Percentiles rank a stretch among this genome's conserved stretches.
These are phyloP conservation scores for Thecophora atra DNA, from an alignment of 2,888 invertebrate genomes.

Conservation along the genomic window DNA sequence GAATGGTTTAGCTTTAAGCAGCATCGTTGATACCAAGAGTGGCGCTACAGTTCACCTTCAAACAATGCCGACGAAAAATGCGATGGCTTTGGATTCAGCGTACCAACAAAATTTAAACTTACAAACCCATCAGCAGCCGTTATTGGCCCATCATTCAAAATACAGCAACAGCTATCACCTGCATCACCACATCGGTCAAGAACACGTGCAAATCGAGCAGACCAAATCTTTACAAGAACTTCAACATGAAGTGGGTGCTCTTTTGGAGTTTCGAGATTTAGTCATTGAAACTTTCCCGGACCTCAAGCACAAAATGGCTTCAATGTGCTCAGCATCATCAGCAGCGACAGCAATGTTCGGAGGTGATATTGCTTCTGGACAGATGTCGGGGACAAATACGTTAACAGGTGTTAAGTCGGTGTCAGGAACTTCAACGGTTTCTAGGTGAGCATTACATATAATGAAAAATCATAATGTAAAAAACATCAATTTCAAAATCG, in stretches of 20 bases:
- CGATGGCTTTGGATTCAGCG: conserved; percentile 43
- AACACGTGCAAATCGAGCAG: conserved; percentile 79
- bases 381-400: conserved; percentile 52
- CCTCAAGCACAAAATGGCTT: conserved; percentile 86
- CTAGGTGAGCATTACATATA: conserved; percentile 51
- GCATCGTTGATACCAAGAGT: conserved; percentile 44
- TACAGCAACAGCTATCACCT: conserved; percentile 58
- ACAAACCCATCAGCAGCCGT: conserved; percentile 54
- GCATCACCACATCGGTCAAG: conserved; percentile 70
- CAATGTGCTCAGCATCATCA: conserved; percentile 68
- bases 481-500: not conserved
- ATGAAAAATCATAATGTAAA: not conserved
- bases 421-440: conserved; percentile 63
- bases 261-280: conserved; percentile 91
- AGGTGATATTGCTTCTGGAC: conserved; percentile 38
- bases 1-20: conserved; percentile 80
- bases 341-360: conserved; percentile 47
- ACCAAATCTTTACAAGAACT: conserved; percentile 91
- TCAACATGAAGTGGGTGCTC: conserved; percentile 91
- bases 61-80: conserved; percentile 33
- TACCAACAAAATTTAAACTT: conserved; percentile 57
- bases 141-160: conserved; percentile 57
- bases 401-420: conserved; percentile 55
- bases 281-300: conserved; percentile 94
- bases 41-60: conserved; percentile 40